Percentiles rank a stretch among this genome's conserved stretches.
phyloP scores from a whole-genome alignment of 1,140 invertebrate species.

The Euglossa dilemma region DNA sequence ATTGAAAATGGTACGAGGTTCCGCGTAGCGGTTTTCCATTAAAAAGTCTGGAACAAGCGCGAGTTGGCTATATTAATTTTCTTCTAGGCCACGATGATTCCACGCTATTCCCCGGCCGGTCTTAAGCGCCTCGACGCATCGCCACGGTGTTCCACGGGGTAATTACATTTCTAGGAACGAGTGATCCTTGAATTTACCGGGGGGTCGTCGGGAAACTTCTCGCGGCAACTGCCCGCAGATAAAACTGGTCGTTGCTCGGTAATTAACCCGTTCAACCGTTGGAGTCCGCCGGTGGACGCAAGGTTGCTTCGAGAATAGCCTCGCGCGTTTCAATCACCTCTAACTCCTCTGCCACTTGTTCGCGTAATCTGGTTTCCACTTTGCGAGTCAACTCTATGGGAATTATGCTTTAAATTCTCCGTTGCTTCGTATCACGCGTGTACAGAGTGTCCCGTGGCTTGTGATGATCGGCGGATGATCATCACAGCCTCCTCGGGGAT shows the following conservation, averaged over 20 bases:
- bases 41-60: too few relatives aligned
- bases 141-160: background rate
- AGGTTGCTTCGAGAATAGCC: background rate
- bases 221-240: constrained; percentile 30
- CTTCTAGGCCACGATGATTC: background rate
- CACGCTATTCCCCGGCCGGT: background rate
- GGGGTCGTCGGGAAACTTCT: constrained; percentile 43
- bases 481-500: too few relatives aligned
- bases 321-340: constrained; percentile 7
- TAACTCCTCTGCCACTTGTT: background rate
- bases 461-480: too few relatives aligned
- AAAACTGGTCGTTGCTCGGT: constrained; percentile 34
- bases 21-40: background rate
- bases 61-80: background rate
- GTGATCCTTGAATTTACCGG: constrained; percentile 25
- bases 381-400: background rate
- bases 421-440: background rate
- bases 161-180: constrained; percentile 32
- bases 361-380: background rate
- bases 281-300: constrained; percentile 15
- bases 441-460: too few relatives aligned
- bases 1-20: background rate
- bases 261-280: constrained; percentile 58
- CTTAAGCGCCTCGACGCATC: background rate
- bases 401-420: background rate